phyloP scores from a whole-genome alignment of 2,113 vertebrate genomes.

The Cyphotilapia sp. region DNA sequence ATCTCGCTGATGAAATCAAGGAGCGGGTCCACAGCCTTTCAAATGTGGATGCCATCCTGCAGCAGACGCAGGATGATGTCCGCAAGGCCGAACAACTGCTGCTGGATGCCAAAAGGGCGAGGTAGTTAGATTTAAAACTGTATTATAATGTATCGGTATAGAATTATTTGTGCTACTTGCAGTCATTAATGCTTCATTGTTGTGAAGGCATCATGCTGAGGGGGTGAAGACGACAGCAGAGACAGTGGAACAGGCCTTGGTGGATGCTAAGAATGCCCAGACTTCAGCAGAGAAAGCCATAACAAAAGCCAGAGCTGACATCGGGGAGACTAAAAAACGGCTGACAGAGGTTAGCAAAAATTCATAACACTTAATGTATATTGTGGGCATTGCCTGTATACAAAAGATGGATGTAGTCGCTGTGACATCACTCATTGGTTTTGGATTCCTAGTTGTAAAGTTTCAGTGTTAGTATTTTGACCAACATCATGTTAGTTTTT shows the following conservation, averaged over 20 bases:
- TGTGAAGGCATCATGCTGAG: slow-evolving; percentile 78
- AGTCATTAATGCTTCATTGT: background rate
- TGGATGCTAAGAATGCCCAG: slow-evolving; percentile 80
- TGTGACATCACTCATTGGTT: background rate
- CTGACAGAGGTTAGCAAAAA: slow-evolving; percentile 64
- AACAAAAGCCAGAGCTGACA: slow-evolving; percentile 74
- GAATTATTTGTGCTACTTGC: background rate
- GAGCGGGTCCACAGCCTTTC: slow-evolving; percentile 84
- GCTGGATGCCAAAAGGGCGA: slow-evolving; percentile 82
- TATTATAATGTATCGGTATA: background rate
- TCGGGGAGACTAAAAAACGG: slow-evolving; percentile 75
- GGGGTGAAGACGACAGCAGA: slow-evolving; percentile 79
- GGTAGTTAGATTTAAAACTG: slow-evolving; percentile 57
- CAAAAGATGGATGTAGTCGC: background rate
- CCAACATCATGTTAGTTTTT: background rate
- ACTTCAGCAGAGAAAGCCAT: slow-evolving; percentile 81
- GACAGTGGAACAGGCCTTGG: slow-evolving; percentile 77
- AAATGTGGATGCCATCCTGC: slow-evolving; percentile 88
- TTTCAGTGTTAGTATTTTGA: background rate
- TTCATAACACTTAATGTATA: background rate
- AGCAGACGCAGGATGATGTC: slow-evolving; percentile 82
- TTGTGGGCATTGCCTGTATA: background rate
- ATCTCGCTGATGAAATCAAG: slow-evolving; percentile 87
- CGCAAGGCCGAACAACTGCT: slow-evolving; percentile 81
- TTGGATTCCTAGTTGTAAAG: background rate